phyloP scores from a whole-genome alignment of 2,888 invertebrate species.

The Eustalomyia histrio region DNA sequence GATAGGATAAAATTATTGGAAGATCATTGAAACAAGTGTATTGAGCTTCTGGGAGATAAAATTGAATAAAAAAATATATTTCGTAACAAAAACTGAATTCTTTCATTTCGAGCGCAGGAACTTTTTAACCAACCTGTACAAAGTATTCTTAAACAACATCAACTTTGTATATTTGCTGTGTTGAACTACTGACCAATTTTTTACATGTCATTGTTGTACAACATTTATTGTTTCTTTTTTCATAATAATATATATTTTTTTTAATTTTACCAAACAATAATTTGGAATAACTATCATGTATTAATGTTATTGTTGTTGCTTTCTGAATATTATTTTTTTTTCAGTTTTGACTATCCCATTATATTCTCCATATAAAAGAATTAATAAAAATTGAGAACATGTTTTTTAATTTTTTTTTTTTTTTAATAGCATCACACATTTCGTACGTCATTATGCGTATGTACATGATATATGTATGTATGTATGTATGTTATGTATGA shows the following conservation, averaged over 20 bases:
- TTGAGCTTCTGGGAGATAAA: too few relatives aligned
- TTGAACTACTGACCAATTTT: slow-evolving; percentile 54
- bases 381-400: not conserved
- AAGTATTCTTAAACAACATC: too few relatives aligned
- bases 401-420: not conserved
- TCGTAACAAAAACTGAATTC: too few relatives aligned
- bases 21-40: too few relatives aligned
- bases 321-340: not conserved
- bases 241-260: not conserved
- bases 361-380: not conserved
- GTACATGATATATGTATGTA: not conserved
- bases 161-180: not conserved
- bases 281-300: slow-evolving; percentile 18
- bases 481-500: too few relatives aligned
- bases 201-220: not conserved
- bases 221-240: slow-evolving; percentile 12
- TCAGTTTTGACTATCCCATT: not conserved
- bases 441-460: not conserved
- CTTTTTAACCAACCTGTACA: too few relatives aligned
- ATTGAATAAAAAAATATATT: too few relatives aligned
- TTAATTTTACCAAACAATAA: slow-evolving; percentile 13
- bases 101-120: too few relatives aligned
- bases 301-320: slow-evolving; percentile 9
- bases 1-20: too few relatives aligned
- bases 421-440: not conserved